phyloP scores from a whole-genome alignment of 1,140 invertebrate genomes.

The Drosophila pachea region DNA sequence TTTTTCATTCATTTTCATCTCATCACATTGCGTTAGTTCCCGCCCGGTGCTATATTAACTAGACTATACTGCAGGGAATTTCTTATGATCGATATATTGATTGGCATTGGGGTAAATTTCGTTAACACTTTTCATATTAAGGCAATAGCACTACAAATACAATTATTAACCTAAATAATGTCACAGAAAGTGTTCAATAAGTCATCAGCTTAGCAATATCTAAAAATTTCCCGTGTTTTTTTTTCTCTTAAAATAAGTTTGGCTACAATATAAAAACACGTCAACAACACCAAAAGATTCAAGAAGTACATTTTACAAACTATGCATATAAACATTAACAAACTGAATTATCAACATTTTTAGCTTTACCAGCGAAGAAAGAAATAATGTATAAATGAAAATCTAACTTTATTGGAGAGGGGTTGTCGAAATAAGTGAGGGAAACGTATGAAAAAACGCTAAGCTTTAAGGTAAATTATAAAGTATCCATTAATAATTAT shows the following conservation, averaged over 20 bases:
- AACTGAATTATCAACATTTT: constrained; percentile 14
- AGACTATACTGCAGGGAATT: constrained; percentile 15
- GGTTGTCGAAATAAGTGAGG: constrained; percentile 18
- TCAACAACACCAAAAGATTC: constrained; percentile 12
- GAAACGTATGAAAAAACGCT: constrained; percentile 43
- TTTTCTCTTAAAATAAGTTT: constrained; percentile 2
- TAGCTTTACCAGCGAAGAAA: constrained; percentile 27
- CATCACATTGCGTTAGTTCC: constrained; percentile 5
- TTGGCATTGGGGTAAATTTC: constrained; percentile 12
- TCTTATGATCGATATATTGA: background rate
- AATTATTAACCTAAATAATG: constrained; percentile 58
- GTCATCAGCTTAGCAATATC: constrained; percentile 1
- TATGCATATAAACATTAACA: background rate
- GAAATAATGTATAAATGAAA: constrained; percentile 19
- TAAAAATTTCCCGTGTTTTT: constrained; percentile 10
- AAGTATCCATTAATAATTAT: constrained; percentile 49
- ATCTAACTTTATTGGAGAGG: constrained; percentile 11
- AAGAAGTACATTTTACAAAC: constrained; percentile 17
- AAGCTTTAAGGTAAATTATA: constrained; percentile 60
- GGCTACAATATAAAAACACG: constrained; percentile 4
- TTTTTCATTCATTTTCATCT: constrained; percentile 1
- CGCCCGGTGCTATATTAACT: constrained; percentile 64
- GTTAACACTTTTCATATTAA: constrained; percentile 10
- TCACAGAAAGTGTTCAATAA: constrained; percentile 72
- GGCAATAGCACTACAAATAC: constrained; percentile 35